phyloP scores from a whole-genome alignment of 2,888 invertebrate genomes.

The Tachina lurida region DNA sequence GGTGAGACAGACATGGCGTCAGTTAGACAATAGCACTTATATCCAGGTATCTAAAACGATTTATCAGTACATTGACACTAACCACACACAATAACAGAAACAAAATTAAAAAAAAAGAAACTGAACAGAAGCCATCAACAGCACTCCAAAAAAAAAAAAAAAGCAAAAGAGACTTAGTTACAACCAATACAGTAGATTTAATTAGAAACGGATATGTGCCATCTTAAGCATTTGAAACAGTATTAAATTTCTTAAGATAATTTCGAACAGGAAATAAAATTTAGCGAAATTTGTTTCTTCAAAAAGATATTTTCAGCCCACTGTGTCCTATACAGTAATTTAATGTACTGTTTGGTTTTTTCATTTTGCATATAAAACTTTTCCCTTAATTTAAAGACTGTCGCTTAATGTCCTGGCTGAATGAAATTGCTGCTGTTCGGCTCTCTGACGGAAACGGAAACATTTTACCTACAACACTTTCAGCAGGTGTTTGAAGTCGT shows the following conservation, averaged over 20 bases:
- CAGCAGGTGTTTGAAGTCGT: background rate
- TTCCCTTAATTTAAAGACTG: slow-evolving; percentile 28
- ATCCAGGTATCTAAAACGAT: slow-evolving; percentile 71
- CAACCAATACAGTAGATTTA: slow-evolving; percentile 20
- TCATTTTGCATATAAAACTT: slow-evolving; percentile 28
- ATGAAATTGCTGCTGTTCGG: slow-evolving; percentile 17
- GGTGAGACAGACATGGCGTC: slow-evolving; percentile 37
- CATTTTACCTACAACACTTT: slow-evolving; percentile 62
- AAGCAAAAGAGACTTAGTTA: background rate
- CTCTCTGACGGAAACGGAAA: slow-evolving; percentile 68
- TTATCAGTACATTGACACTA: slow-evolving; percentile 71
- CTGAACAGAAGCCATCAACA: slow-evolving; percentile 3
- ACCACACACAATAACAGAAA: slow-evolving; percentile 46
- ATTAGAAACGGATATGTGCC: background rate
- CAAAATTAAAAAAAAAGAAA: slow-evolving; percentile 1
- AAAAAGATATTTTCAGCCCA: background rate
- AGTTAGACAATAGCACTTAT: slow-evolving; percentile 66
- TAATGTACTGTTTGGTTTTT: slow-evolving; percentile 27
- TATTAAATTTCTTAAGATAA: background rate
- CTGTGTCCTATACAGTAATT: slow-evolving; percentile 20
- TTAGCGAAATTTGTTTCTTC: background rate
- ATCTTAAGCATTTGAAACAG: background rate
- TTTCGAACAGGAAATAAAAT: no score
- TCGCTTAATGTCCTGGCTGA: slow-evolving; percentile 5
- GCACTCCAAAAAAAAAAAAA: background rate